A percentile compares a stretch with the other conserved stretches of the same genome.
These are phyloP conservation scores for Sebastes aleutianus DNA, from an alignment of 2,797 vertebrate genomes.

Conservation along the genomic window DNA sequence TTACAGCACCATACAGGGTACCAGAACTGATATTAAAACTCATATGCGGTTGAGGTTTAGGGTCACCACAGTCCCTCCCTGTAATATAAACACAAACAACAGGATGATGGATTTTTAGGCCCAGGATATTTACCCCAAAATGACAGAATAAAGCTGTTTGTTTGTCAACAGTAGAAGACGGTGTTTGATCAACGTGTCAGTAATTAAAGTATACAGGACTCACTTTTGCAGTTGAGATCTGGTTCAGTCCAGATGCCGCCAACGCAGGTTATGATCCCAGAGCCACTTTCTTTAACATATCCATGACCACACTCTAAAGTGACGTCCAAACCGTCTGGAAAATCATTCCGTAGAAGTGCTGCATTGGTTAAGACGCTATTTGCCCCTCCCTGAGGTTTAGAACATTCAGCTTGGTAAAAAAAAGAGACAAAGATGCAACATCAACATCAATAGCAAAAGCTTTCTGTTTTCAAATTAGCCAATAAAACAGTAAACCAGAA, in stretches of 20 bases:
- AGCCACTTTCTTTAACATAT: slow-evolving; percentile 1
- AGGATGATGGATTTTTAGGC: neutral
- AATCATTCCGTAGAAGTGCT: slow-evolving; percentile 52
- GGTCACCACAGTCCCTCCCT: slow-evolving; percentile 76
- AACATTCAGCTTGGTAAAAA: slow-evolving; percentile 58
- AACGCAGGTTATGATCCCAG: slow-evolving; percentile 33
- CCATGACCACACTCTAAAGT: slow-evolving; percentile 63
- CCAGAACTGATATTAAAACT: neutral
- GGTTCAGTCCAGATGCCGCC: slow-evolving; percentile 46
- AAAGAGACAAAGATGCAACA: neutral
- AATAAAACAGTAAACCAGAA: neutral
- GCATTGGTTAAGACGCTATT: slow-evolving; percentile 5
- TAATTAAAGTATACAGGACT: slow-evolving; percentile 4
- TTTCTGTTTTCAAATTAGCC: neutral
- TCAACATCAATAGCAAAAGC: neutral
- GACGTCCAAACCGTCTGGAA: neutral
- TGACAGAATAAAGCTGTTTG: neutral
- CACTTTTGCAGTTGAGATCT: slow-evolving; percentile 75
- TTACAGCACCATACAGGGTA: slow-evolving; percentile 56
- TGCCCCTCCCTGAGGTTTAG: neutral
- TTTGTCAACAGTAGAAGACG: neutral
- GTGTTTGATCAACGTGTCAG: neutral
- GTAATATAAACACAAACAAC: slow-evolving; percentile 10
- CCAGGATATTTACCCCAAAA: neutral
- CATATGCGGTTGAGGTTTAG: slow-evolving; percentile 23